Evolutionary conservation across 2,888 invertebrate genomes (phyloP).

Genomic region (Stenurella melanura): DNA sequence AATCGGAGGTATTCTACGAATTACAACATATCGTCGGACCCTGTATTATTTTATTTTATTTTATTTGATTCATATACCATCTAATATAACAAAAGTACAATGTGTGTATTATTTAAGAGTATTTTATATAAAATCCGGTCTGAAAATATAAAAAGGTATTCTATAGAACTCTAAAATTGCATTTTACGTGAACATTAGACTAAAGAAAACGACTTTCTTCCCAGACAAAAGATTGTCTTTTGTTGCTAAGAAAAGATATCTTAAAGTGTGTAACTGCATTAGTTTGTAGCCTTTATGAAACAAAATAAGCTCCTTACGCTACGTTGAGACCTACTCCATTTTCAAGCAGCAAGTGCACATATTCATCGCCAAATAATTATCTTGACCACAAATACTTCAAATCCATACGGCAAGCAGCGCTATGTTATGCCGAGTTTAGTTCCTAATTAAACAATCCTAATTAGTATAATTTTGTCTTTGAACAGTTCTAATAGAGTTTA

Average conservation of each 20-base stretch:
- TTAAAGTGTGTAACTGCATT: not conserved
- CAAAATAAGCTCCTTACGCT: not conserved
- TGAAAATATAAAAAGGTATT: too few relatives aligned
- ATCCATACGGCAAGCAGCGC: not conserved
- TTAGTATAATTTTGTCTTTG: conserved; percentile 13
- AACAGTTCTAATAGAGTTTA: not conserved
- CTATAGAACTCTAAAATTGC: not conserved
- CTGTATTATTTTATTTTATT: too few relatives aligned
- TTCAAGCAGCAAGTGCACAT: not conserved
- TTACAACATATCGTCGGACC: too few relatives aligned
- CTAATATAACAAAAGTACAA: too few relatives aligned
- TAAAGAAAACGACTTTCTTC: conserved; percentile 2
- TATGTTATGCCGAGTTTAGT: not conserved
- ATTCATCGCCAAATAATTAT: not conserved
- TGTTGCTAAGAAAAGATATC: not conserved
- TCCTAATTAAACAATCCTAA: not conserved
- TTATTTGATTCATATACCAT: too few relatives aligned
- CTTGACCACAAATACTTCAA: conserved; percentile 4
- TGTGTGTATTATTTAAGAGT: too few relatives aligned
- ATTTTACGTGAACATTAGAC: not conserved
- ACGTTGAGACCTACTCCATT: not conserved
- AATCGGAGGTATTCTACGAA: too few relatives aligned
- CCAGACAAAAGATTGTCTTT: not conserved
- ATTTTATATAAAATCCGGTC: too few relatives aligned
- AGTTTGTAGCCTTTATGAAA: not conserved